Evolutionary conservation across 2,113 vertebrate species (phyloP).

Genomic region (Tyto alba): DNA sequence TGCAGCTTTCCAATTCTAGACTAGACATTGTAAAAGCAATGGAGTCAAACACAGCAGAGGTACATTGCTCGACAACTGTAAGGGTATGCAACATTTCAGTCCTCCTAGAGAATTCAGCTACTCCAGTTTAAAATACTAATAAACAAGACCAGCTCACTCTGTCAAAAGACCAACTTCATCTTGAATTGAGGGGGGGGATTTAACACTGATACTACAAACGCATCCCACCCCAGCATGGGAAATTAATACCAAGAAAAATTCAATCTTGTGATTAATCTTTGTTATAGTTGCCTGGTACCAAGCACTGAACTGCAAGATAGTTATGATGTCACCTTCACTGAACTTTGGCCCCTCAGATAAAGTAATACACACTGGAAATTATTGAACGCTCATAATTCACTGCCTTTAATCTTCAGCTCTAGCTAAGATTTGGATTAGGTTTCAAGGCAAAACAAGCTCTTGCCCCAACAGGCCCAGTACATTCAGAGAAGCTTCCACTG

Average conservation of each 20-base stretch:
- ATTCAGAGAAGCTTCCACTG: fast-evolving
- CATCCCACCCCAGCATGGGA: neutral
- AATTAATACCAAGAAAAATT: neutral
- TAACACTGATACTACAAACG: neutral
- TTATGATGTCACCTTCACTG: neutral
- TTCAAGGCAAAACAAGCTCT: neutral
- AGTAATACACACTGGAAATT: neutral
- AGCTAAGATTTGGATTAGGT: neutral
- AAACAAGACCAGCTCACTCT: neutral
- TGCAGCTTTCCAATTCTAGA: neutral
- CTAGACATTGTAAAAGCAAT: fast-evolving
- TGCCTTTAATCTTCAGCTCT: neutral
- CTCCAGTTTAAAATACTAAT: neutral
- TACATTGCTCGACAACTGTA: fast-evolving
- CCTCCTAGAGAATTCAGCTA: neutral
- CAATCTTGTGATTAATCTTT: neutral
- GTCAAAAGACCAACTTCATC: neutral
- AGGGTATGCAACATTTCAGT: neutral
- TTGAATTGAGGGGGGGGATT: neutral
- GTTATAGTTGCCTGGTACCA: neutral
- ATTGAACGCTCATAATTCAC: neutral
- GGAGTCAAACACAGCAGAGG: neutral
- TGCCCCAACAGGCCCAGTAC: neutral
- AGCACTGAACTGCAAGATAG: neutral
- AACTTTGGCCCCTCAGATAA: neutral